Base-by-base conservation (phyloP, 2,113 vertebrate genomes). In the Elanoides forficatus region DNA sequence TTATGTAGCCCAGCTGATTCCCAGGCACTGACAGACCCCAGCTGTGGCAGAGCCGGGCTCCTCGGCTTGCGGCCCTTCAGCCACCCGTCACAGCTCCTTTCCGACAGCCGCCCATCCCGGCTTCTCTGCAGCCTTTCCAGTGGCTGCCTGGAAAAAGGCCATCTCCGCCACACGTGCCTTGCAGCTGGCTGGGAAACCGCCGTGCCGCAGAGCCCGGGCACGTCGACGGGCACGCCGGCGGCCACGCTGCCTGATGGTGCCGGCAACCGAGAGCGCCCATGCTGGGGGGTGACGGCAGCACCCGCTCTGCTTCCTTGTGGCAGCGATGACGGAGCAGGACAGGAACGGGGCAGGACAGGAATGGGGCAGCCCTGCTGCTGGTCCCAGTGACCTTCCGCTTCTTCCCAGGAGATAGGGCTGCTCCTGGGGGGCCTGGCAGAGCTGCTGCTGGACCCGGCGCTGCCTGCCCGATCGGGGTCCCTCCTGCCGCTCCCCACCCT, bases 401-500 rank as follows among this genome's bases (percentile, higher is more conserved):
- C 32, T 70, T 70, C 30, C 45, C 47, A 98, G 98, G 98, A 98
- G 97, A 98, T 98, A 34, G 98, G 98, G 71, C 96, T 98, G 86
- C 98, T 98, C 76, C 93, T 99, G 94, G 98, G 98, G 21, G 98
- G 95, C 22, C 95, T 99, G 74, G 98, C 98, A 1, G 98, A 99
- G 94, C 97, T 97, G 93, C 94, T 98, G 85, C 95, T 98, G 5
- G 67, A 87, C 15, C 90, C 91, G 2, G 48, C 52, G 3, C 86
- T 92, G 66, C 29, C 76, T 5, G 12, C 38, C 0, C 14, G 38
- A 8, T 10, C 16, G 2, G 79, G 29, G 27, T 18, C 38, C 4
- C 88, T 97, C n/a, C 93, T 99, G 19, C 95, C 91, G 0, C 96
- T 97, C n/a, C 81, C 96, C 8, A 98, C 97, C 74, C 85, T 99